Evolutionary conservation across 2,888 invertebrate species (phyloP), one percentile per base, ranked within the genome.

Genomic region (Anorthoa munda): DNA sequence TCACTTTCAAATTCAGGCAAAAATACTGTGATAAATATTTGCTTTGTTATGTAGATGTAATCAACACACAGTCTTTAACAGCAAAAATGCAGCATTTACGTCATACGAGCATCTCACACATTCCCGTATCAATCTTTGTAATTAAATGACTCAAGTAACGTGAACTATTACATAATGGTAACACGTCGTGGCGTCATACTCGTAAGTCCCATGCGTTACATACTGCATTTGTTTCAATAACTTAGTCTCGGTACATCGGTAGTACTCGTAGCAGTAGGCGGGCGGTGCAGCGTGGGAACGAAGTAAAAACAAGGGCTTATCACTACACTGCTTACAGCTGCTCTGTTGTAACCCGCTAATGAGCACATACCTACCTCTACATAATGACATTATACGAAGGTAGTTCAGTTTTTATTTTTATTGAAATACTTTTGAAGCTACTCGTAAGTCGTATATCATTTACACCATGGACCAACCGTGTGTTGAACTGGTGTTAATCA

Each of bases 251-350:
- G n/a, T n/a, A 31, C 58, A 18, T 31, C 18, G 0, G 26, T 4
- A 17, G 17, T 9, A n/a, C n/a, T n/a, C n/a, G n/a, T n/a, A 23
- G 13, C 13, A 17, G 4, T 2, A 9, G n/a, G 31, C 53, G 23
- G 17, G 23, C 31, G 45, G n/a, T 4, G 39, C 12, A 7, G 59
- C 65, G 53, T 69, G 76, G 45, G 65, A 65, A 65, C 18, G 7
- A 4, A 5, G 13, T 31, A 21, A 77, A 13, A 58, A 58, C 77
- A 45, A 55, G 77, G 53, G 48, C 60, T 70, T 46, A 53, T 51
- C 45, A 48, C 12, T 39, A 48, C n/a, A 31, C 39, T n/a, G n/a
- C 31, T 21, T 13, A 48, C 59, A 39, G 17, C 48, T 51, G 31
- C 48, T 31, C 26, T 18, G 50, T 56, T 21, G 31, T 31, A 31